Percentiles rank a stretch among this genome's conserved stretches.
Conservation (phyloP, 1,140 invertebrate genomes). For the Brachionus koreanus region DNA sequence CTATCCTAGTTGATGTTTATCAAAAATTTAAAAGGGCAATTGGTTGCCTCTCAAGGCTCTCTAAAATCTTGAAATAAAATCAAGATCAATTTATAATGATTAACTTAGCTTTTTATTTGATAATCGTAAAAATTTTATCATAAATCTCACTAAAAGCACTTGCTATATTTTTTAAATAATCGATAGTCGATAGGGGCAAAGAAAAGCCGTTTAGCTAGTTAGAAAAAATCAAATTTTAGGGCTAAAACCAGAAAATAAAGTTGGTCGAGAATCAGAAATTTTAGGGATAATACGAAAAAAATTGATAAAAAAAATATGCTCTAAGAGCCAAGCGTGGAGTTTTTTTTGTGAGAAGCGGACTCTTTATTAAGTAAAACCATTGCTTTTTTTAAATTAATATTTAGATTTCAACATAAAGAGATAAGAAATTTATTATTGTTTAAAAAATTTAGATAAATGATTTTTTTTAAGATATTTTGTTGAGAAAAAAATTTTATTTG, state of each 20-base stretch:
- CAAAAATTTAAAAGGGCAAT: neutral
- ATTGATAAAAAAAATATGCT: neutral
- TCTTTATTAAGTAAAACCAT: neutral
- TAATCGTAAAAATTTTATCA: no score
- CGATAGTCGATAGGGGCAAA: no score
- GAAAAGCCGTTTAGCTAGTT: no score
- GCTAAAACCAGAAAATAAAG: no score
- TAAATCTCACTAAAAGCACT: no score
- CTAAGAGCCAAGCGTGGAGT: neutral
- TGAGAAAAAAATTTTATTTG: no score
- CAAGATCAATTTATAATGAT: neutral
- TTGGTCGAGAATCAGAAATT: neutral
- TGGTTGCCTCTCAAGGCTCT: neutral
- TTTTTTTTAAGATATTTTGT: neutral
- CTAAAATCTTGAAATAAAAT: neutral
- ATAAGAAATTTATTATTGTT: neutral
- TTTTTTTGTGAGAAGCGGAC: neutral
- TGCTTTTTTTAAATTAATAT: neutral
- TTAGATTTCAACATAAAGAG: neutral
- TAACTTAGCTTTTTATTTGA: no score
- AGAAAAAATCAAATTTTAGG: no score
- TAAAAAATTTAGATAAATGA: neutral
- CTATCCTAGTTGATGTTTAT: neutral
- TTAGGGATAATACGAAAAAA: neutral
- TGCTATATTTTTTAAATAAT: no score